Conservation (phyloP, 2,113 vertebrate species). For the Neopipo cinnamomea region DNA sequence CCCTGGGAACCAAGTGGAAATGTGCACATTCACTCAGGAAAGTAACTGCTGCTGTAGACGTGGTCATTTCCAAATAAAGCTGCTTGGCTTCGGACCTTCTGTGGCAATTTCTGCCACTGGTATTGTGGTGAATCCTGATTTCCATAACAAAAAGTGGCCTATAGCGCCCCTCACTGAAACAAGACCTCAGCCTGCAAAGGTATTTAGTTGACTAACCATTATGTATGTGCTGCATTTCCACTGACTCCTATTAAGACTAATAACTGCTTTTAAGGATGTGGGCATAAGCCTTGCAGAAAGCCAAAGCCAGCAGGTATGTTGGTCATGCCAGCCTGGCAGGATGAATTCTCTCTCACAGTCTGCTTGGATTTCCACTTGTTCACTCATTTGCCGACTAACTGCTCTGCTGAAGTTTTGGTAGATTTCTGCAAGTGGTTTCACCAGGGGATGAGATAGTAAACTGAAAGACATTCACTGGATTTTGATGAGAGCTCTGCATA, state of each 20-base stretch:
- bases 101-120: neutral
- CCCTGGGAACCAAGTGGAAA: neutral
- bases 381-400: neutral
- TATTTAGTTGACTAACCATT: conserved; percentile 3
- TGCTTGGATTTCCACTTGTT: neutral
- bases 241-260: neutral
- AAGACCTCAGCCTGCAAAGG: neutral
- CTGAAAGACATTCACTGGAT: neutral
- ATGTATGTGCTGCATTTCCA: conserved; percentile 11
- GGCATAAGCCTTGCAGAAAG: neutral
- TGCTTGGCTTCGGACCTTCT: neutral
- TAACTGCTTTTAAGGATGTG: neutral
- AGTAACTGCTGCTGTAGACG: neutral
- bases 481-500: neutral
- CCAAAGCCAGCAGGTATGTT: neutral
- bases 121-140: neutral
- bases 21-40: neutral
- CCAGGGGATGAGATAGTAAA: neutral
- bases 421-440: neutral
- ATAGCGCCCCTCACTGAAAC: neutral
- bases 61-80: neutral
- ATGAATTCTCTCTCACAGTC: neutral
- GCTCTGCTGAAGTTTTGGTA: neutral
- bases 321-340: neutral
- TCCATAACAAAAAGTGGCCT: neutral